A percentile compares a stretch with the other conserved stretches of the same genome.
phyloP scores from a whole-genome alignment of 1,140 invertebrate species.

The Cardiocondyla obscurior region DNA sequence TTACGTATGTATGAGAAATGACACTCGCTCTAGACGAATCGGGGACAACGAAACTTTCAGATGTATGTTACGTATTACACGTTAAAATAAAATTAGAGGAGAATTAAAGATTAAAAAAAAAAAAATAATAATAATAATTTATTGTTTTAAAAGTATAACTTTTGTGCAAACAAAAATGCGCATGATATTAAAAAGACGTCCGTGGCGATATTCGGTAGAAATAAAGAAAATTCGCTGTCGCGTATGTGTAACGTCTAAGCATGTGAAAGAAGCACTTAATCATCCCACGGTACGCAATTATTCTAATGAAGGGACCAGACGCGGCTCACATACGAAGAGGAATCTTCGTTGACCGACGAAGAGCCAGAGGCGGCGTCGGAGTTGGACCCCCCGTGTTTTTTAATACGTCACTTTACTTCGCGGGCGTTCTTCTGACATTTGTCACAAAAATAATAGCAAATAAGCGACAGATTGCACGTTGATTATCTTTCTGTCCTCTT shows the following conservation, averaged over 20 bases:
- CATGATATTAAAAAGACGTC: background rate
- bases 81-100: too few relatives aligned
- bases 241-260: slow-evolving; percentile 55
- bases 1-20: slow-evolving; percentile 60
- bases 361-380: slow-evolving; percentile 40
- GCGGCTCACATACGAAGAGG: slow-evolving; percentile 63
- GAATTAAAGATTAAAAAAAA: background rate
- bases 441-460: slow-evolving; percentile 39
- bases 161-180: background rate
- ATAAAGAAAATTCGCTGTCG: slow-evolving; percentile 8
- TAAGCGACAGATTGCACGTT: background rate
- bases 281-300: slow-evolving; percentile 68
- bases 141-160: background rate
- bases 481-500: background rate
- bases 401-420: slow-evolving; percentile 31
- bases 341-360: slow-evolving; percentile 52
- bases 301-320: slow-evolving; percentile 70
- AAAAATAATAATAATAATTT: background rate
- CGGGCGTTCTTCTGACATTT: slow-evolving; percentile 13
- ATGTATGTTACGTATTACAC: background rate
- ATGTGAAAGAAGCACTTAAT: slow-evolving; percentile 63
- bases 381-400: slow-evolving; percentile 59
- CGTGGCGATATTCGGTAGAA: background rate
- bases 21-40: slow-evolving; percentile 59
- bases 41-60: slow-evolving; percentile 34